Evolutionary conservation across 2,888 invertebrate genomes (phyloP).

Genomic region (Saturnia japonica): DNA sequence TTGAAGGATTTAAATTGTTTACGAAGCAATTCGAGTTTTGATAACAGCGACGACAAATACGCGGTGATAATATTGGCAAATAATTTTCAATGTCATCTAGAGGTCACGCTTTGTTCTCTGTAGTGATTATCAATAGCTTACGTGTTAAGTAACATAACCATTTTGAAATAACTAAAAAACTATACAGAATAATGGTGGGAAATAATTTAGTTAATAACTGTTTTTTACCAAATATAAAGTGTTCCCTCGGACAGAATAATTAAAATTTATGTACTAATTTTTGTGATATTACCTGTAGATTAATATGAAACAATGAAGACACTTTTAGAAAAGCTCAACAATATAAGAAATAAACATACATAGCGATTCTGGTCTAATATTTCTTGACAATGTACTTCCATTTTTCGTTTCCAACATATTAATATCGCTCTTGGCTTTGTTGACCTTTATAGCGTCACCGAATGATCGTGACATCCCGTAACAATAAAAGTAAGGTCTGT

Average conservation of each 20-base stretch:
- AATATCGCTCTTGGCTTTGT: background rate
- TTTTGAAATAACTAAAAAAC: background rate
- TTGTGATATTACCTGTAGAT: background rate
- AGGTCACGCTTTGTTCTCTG: slow-evolving; percentile 17
- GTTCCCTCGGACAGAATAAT: background rate
- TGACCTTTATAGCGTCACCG: background rate
- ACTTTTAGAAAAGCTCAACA: background rate
- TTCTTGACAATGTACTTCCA: background rate
- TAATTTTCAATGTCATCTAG: slow-evolving; percentile 18
- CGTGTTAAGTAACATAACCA: background rate
- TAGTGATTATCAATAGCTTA: background rate
- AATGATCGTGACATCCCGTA: background rate
- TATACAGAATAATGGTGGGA: background rate
- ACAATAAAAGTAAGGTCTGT: slow-evolving; percentile 4
- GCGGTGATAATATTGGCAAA: slow-evolving; percentile 21
- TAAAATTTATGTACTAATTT: background rate
- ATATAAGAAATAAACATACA: background rate
- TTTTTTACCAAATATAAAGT: background rate
- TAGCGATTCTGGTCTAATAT: background rate
- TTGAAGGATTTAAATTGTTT: slow-evolving; percentile 12
- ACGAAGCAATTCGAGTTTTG: slow-evolving; percentile 19
- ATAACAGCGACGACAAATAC: slow-evolving; percentile 24
- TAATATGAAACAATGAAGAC: background rate
- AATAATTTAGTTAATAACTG: background rate
- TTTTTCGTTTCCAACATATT: background rate